Percentiles rank a stretch among this genome's conserved stretches.
Conservation (phyloP, 2,888 invertebrate genomes). For the Heliconius erato region DNA sequence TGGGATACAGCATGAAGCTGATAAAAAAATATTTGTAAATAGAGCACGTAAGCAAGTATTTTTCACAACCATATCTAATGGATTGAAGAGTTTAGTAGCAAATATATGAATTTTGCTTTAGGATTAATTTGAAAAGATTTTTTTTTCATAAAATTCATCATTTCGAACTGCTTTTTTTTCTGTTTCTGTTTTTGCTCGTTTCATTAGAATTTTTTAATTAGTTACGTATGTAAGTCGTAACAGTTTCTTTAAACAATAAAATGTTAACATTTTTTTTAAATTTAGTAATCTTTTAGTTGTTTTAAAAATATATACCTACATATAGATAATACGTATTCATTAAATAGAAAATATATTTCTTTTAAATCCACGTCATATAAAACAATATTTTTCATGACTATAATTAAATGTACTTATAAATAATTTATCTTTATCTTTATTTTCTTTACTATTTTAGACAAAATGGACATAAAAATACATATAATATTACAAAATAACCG, state of each 20-base stretch:
- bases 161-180: not conserved
- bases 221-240: no score
- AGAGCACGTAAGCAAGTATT: slow-evolving; percentile 52
- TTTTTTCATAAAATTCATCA: not conserved
- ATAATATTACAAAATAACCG: slow-evolving; percentile 78
- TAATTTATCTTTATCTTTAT: no score
- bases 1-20: no score
- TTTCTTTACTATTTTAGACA: no score
- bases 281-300: no score
- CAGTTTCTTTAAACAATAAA: not conserved
- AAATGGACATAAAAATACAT: slow-evolving; percentile 21
- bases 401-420: no score
- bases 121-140: not conserved
- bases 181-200: not conserved
- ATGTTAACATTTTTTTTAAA: no score
- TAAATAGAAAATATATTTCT: not conserved
- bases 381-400: no score
- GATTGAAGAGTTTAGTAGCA: not conserved
- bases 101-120: not conserved
- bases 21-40: slow-evolving; percentile 8
- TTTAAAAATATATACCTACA: no score
- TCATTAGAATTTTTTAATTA: not conserved
- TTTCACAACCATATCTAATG: not conserved
- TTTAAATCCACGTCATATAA: not conserved
- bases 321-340: no score